Evolutionary conservation across 2,113 vertebrate genomes (phyloP).

Genomic region (Gasterosteus aculeatus): DNA sequence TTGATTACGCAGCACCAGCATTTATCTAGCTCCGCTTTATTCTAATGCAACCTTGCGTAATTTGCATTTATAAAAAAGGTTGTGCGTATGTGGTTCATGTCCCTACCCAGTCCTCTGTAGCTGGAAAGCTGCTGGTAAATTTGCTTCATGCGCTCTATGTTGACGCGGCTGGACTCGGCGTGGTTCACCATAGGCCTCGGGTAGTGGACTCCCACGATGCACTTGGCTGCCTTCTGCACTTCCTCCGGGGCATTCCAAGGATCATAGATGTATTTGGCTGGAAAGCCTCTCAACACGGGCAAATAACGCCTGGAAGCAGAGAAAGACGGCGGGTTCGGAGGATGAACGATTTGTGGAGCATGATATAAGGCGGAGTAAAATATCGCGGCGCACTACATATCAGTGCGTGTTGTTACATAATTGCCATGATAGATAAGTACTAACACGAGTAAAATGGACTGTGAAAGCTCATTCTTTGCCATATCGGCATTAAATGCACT

Average conservation of each 20-base stretch:
- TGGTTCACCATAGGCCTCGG: conserved; percentile 97
- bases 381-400: not conserved
- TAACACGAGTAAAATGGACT: not conserved
- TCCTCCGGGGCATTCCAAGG: conserved; percentile 95
- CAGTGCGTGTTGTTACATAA: not conserved
- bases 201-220: conserved; percentile 92
- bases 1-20: not conserved
- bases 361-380: not conserved
- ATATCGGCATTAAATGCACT: too few relatives aligned
- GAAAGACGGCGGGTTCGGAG: conserved; percentile 4
- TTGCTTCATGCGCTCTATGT: conserved; percentile 96
- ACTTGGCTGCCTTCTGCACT: conserved; percentile 92
- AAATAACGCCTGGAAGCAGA: conserved; percentile 86
- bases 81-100: not conserved
- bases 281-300: conserved; percentile 90
- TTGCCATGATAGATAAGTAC: not conserved
- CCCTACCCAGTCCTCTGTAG: conserved; percentile 91
- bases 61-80: not conserved
- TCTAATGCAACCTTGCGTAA: not conserved
- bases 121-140: conserved; percentile 96
- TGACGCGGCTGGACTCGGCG: conserved; percentile 91
- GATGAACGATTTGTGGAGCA: not conserved
- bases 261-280: conserved; percentile 95
- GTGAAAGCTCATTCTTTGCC: not conserved
- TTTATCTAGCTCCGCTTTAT: not conserved